A percentile compares a stretch with the other conserved stretches of the same genome.
Evolutionary conservation across 1,140 invertebrate species (phyloP).

Genomic region (Drosophila kohkoa): DNA sequence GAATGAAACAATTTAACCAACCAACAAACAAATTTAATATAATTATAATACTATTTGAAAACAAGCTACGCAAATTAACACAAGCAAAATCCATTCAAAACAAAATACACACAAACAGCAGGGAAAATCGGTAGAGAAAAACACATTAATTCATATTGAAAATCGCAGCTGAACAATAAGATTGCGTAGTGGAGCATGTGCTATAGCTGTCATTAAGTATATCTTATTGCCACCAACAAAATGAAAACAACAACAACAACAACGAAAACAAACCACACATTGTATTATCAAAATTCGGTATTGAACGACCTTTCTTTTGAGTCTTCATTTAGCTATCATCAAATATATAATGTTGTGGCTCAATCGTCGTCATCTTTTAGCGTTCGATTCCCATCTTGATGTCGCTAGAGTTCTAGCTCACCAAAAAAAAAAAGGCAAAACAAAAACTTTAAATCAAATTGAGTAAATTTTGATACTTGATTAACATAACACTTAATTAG

Average conservation of each 20-base stretch:
- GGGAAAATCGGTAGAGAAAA: constrained; percentile 4
- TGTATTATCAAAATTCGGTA: neutral
- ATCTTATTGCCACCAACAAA: constrained; percentile 28
- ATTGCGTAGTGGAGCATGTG: constrained; percentile 53
- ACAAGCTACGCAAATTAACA: constrained; percentile 21
- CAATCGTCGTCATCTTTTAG: constrained; percentile 26
- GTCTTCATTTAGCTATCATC: constrained; percentile 31
- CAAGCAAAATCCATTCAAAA: constrained; percentile 6
- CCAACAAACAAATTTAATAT: constrained; percentile 8
- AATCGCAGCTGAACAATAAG: constrained; percentile 14
- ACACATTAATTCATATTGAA: constrained; percentile 7
- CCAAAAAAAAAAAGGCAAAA: neutral
- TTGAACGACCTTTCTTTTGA: neutral
- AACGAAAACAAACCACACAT: constrained; percentile 7
- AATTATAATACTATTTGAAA: constrained; percentile 15
- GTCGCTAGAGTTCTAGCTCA: constrained; percentile 1
- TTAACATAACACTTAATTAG: neutral
- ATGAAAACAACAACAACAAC: constrained; percentile 12
- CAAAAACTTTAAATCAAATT: neutral
- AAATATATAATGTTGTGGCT: constrained; percentile 10
- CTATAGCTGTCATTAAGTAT: constrained; percentile 39
- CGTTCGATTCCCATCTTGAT: constrained; percentile 18
- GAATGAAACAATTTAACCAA: constrained; percentile 56
- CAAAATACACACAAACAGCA: constrained; percentile 3
- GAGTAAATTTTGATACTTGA: constrained; percentile 6